Conservation (phyloP, 2,797 vertebrate genomes). For the Clarias laeviceps region DNA sequence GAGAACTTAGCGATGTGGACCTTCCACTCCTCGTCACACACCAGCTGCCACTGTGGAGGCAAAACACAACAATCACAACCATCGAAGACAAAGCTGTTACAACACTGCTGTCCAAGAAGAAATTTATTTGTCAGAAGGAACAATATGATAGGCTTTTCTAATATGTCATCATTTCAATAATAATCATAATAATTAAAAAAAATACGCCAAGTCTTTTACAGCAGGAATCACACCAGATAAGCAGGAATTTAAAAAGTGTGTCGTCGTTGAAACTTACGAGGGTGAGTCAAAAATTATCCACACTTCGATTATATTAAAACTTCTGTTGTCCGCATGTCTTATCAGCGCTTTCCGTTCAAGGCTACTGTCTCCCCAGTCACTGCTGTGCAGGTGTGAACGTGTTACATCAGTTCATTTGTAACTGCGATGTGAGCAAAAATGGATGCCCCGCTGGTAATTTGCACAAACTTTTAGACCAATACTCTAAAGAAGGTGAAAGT, state of each 20-base stretch:
- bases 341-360: no score
- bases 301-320: no score
- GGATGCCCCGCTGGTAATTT: no score
- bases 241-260: not conserved
- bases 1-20: slow-evolving; percentile 98
- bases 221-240: not conserved
- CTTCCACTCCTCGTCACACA: slow-evolving; percentile 95
- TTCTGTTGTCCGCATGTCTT: no score
- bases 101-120: not conserved
- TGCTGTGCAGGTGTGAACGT: no score
- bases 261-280: not conserved
- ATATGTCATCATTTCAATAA: not conserved
- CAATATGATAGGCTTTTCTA: not conserved
- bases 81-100: not conserved
- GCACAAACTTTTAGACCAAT: no score
- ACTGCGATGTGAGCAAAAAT: no score
- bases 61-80: not conserved
- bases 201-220: not conserved
- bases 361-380: no score
- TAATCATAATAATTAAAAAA: not conserved
- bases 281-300: no score
- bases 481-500: no score
- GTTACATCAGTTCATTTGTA: no score
- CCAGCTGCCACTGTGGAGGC: slow-evolving; percentile 88
- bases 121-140: not conserved